Conservation (phyloP, 2,113 vertebrate species). For the Mustela lutreola region DNA sequence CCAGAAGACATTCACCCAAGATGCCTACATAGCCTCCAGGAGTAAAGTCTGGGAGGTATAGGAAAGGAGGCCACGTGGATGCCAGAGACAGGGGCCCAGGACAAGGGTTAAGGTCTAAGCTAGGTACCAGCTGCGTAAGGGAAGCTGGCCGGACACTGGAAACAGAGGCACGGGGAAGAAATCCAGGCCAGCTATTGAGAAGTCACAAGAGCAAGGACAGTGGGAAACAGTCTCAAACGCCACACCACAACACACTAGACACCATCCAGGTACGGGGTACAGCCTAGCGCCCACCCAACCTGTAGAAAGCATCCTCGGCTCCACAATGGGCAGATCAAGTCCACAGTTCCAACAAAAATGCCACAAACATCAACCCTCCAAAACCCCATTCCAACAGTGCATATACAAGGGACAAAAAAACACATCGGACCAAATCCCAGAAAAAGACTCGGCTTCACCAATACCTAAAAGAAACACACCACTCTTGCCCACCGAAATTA, state of each 20-base stretch:
- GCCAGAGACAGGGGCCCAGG: no score
- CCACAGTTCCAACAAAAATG: neutral
- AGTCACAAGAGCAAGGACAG: neutral
- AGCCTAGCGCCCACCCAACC: rapidly evolving
- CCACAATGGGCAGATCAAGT: no score
- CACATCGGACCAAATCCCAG: rapidly evolving
- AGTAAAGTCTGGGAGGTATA: neutral
- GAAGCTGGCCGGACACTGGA: neutral
- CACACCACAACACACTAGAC: rapidly evolving
- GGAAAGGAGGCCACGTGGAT: neutral
- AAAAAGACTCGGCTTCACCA: neutral
- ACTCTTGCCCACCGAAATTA: neutral
- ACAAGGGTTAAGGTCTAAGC: neutral
- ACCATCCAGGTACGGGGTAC: rapidly evolving
- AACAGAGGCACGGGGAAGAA: neutral
- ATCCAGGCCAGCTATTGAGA: neutral
- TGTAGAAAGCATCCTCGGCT: neutral
- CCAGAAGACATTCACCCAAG: neutral
- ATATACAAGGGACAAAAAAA: neutral
- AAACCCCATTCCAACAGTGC: neutral
- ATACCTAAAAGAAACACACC: rapidly evolving
- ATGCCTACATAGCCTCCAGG: rapidly evolving
- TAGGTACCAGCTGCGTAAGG: neutral
- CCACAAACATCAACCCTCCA: no score
- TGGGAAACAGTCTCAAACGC: rapidly evolving